Base-by-base conservation (phyloP, 2,888 invertebrate genomes). In the Eupeodes latifasciatus region DNA sequence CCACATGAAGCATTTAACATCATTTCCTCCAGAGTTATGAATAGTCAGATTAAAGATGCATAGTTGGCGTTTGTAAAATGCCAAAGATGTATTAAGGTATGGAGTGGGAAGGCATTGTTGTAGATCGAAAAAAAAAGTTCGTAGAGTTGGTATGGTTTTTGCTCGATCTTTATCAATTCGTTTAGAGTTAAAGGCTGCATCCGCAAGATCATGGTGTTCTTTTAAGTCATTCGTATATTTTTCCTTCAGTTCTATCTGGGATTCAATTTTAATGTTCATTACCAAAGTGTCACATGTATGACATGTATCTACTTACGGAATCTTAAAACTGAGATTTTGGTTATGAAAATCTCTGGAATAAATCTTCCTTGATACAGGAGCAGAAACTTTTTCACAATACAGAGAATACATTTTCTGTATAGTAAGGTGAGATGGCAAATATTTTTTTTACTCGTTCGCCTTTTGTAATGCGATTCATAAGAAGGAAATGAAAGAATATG, bases 311-410 rank as follows among this genome's bases (percentile, higher is more conserved):
- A 69, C 69, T 55, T 69, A 53, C 16, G 53, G 53, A 16, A 69
- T 69, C 69, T 69, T 53, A 53, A 69, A 53, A 69, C 69, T 69
- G 53, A 69, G 55, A 40, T 53, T 69, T 69, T 69, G 55, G n/a
- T 69, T 69, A 16, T 69, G 36, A 55, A 55, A 69, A 55, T 69
- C 53, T 53, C 53, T 40, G 5, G 53, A 69, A 55, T 16, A 69
- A 69, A 55, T 69, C 53, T 55, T 69, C 16, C 69, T 55, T 69
- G 69, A 69, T 69, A 53, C 53, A 19, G 69, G 69, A 69, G 16
- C 53, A 69, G 51, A 53, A 5, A 53, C 36, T 69, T 69, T 53
- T 34, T 67, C 49, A 67, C 67, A 67, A 67, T 67, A 69, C 34
- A 69, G 40, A 5, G 36, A 61, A 40, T 40, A 61, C 57, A 59